Evolutionary conservation across 2,113 vertebrate genomes (phyloP), one percentile per base, ranked within the genome.

Genomic region (Anoura caudifer): DNA sequence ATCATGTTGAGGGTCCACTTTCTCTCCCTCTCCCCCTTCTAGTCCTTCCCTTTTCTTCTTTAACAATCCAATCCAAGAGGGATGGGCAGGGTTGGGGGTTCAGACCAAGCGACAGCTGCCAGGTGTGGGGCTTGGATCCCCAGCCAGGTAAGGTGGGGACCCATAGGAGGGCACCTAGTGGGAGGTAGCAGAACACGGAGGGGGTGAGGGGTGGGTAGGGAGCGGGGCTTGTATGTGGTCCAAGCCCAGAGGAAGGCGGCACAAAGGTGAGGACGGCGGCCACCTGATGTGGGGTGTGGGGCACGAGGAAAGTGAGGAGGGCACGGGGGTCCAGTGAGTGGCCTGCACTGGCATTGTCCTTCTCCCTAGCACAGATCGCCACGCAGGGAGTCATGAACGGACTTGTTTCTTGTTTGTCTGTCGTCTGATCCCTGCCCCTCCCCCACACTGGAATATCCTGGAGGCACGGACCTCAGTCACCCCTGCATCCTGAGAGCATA

Each of bases 361-460:
- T 81, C 59, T 67, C 47, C 67, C 4, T 0, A 8, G 67, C 8
- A 6, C 65, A 1, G 4, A n/a, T 4, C 3, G 22, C 56, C n/a
- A 1, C 0, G 38, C 38, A 1, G 26, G 1, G 3, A 19, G 8
- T 45, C 52, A 7, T 0, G n/a, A 36, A 61, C 3, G 9, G 2
- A 19, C 17, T 17, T 10, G 52, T n/a, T 69, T 43, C 69, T 28
- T 82, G 47, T 28, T 38, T 67, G 11, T 61, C 54, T 69, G n/a
- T 28, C 2, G 0, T 50, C 13, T 4, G 26, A 19, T 7, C 43
- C 15, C 28, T 1, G 26, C 24, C 24, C 43, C 28, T 17, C 73
- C 14, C 14, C 26, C 41, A 11, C 50, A 31, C 86, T 5, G 7
- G n/a, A 38, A 33, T 50, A 24, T 65, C 26, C 73, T 36, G 7